Evolutionary conservation across 2,797 vertebrate species (phyloP).

Genomic region (Acropternis orthonyx): DNA sequence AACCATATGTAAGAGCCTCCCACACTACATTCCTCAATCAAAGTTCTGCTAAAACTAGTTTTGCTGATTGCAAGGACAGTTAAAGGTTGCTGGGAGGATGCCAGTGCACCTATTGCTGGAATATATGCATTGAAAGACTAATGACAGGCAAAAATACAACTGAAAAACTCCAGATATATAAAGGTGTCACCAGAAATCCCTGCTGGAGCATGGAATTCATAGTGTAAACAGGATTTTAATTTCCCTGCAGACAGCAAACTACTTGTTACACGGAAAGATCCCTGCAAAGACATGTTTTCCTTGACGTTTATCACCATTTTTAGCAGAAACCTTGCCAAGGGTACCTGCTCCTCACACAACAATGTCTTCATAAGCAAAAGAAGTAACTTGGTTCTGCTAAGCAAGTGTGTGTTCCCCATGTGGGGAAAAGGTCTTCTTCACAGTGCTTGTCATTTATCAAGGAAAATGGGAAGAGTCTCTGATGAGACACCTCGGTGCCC

Average conservation of each 20-base stretch:
- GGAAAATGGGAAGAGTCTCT: background rate
- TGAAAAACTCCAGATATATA: background rate
- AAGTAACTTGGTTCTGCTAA: background rate
- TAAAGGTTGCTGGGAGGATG: constrained; percentile 14
- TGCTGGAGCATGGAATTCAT: background rate
- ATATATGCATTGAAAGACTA: background rate
- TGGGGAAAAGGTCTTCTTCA: background rate
- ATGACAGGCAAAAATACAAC: background rate
- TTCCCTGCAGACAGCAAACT: background rate
- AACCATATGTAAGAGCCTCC: background rate
- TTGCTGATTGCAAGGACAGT: background rate
- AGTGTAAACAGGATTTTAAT: background rate
- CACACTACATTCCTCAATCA: background rate
- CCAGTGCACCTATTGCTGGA: background rate
- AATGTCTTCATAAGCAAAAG: background rate
- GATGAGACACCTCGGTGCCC: background rate
- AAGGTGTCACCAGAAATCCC: background rate
- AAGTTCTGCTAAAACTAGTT: constrained; percentile 8
- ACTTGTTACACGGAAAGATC: background rate
- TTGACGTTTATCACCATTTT: background rate
- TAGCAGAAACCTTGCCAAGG: background rate
- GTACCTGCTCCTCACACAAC: background rate
- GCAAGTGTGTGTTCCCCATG: rapidly evolving
- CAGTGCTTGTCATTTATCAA: background rate
- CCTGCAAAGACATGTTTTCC: background rate